phyloP scores from a whole-genome alignment of 2,113 vertebrate genomes.

The Boleophthalmus pectinirostris region DNA sequence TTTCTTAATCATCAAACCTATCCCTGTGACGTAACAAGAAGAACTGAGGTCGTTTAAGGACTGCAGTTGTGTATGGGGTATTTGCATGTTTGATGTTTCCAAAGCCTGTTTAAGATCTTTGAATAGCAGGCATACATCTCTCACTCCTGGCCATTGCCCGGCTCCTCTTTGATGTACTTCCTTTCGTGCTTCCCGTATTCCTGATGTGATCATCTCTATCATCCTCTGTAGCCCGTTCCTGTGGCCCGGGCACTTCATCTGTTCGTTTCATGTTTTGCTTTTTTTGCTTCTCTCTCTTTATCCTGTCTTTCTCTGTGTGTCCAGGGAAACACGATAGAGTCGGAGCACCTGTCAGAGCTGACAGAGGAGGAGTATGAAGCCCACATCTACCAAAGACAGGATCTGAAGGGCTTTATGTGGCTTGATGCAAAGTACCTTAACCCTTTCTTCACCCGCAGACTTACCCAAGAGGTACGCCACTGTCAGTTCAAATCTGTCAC shows the following conservation, averaged over 20 bases:
- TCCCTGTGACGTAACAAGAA: neutral
- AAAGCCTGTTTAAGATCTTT: neutral
- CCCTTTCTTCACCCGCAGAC: slow-evolving; percentile 95
- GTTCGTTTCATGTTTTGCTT: neutral
- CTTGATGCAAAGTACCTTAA: slow-evolving; percentile 96
- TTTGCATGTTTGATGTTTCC: slow-evolving; percentile 39
- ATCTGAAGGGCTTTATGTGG: slow-evolving; percentile 98
- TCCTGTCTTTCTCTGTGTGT: slow-evolving; percentile 8
- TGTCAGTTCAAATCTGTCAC: neutral
- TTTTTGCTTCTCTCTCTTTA: slow-evolving; percentile 11
- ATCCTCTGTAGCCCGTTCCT: neutral
- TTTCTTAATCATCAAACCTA: neutral
- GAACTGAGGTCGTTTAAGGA: slow-evolving; percentile 6
- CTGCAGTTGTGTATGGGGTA: neutral
- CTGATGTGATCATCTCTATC: slow-evolving; percentile 8
- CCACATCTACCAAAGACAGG: slow-evolving; percentile 90
- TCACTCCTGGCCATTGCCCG: neutral
- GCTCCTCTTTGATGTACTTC: slow-evolving; percentile 30
- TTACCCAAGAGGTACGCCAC: slow-evolving; percentile 90
- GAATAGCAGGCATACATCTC: slow-evolving; percentile 13
- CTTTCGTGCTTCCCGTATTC: slow-evolving; percentile 4
- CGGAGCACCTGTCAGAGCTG: slow-evolving; percentile 94
- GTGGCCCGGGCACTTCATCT: neutral
- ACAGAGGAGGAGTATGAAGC: slow-evolving; percentile 98
- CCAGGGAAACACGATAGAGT: slow-evolving; percentile 93